Conservation (phyloP, 1,140 invertebrate genomes). For the Arctopsyche grandis region DNA sequence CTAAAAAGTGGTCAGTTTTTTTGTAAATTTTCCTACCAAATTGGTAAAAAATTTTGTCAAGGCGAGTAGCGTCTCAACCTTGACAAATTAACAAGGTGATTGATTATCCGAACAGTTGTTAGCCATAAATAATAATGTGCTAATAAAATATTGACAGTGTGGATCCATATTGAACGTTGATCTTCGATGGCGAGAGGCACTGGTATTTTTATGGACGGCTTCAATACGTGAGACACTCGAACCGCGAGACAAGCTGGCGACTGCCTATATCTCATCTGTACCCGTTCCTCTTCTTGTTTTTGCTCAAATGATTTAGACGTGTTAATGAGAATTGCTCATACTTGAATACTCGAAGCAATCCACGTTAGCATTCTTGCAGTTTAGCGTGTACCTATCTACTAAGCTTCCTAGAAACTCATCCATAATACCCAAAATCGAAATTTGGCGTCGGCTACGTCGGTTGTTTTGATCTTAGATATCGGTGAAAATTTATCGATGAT, state of each 20-base stretch:
- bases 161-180: constrained; percentile 1
- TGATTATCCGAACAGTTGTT: constrained; percentile 1
- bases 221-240: constrained; percentile 11
- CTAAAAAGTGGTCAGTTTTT: too few relatives aligned
- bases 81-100: constrained; percentile 24
- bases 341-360: not conserved
- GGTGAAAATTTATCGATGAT: too few relatives aligned
- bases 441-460: too few relatives aligned
- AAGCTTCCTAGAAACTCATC: too few relatives aligned
- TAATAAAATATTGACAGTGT: constrained; percentile 24
- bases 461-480: too few relatives aligned
- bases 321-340: constrained; percentile 1
- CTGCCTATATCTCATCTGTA: not conserved
- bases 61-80: constrained; percentile 7
- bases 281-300: constrained; percentile 1
- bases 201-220: constrained; percentile 10
- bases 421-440: too few relatives aligned
- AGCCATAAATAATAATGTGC: constrained; percentile 2
- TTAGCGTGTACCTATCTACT: too few relatives aligned
- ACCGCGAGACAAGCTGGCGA: constrained; percentile 23
- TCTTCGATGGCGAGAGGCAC: constrained; percentile 4
- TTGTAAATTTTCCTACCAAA: too few relatives aligned
- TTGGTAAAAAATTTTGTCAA: too few relatives aligned
- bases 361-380: not conserved
- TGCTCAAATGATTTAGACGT: not conserved